Base-by-base conservation (phyloP, 2,888 invertebrate genomes). In the Calliopum simillimum region DNA sequence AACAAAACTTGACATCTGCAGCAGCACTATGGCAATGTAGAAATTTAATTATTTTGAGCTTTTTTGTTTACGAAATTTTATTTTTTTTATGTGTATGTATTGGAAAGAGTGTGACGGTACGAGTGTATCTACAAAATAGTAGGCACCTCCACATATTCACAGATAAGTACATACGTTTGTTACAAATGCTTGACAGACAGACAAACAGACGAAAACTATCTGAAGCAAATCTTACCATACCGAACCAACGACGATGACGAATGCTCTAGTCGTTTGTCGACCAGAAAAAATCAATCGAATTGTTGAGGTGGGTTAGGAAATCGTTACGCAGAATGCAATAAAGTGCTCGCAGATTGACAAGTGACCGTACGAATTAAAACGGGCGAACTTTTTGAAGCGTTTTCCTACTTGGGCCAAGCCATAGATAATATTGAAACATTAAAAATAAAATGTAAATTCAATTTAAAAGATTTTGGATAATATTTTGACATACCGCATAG, bases 301-400 rank as follows among this genome's bases (percentile, higher is more conserved):
- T 84, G 84, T 84, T 84, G 85, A 84, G 84, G 84, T 85, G 84
- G 84, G 84, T 84, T 84, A 84, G 83, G 85, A 85, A 84, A 84
- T 80, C 80, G 83, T 84, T 83, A 83, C 82, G 81, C 80, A 81
- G 80, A 76, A 70, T 51, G 46, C 62, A 69, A 44, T 14, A 25
- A n/a, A 58, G 11, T 58, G n/a, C n/a, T n/a, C n/a, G n/a, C n/a
- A 59, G 33, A 44, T 49, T 13, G 33, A 55, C 19, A 46, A 49
- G 64, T 5, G 33, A 33, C 14, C 33, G 19, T 16, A 46, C 43
- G 14, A 46, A 21, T 8, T 4, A 43, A 59, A 44, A 19, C 25
- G 23, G 8, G 25, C 41, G 33, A n/a, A 63, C 21, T 21, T 63
- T 63, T 63, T 4, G 33, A 33, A 33, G 33, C 33, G 5, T 33